Evolutionary conservation across 2,888 invertebrate species (phyloP), one percentile per base, ranked within the genome.

Genomic region (Dasypogon diadema): DNA sequence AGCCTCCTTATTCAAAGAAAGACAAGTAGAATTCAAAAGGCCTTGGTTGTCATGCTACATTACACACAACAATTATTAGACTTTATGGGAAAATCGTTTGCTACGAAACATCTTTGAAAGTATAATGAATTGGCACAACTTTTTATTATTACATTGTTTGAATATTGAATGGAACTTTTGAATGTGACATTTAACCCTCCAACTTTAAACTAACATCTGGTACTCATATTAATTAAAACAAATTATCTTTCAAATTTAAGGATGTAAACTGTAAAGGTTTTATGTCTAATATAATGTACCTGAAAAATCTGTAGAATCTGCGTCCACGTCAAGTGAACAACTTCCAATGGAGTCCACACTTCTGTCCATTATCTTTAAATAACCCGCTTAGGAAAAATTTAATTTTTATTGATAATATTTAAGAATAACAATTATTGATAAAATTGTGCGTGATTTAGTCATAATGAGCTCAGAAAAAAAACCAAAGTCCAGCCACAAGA

Each of bases 331-430:
- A 83, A 95, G 88, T 80, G 94, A 94, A 87, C 94, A 95, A 87
- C 92, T 92, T 82, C 94, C 94, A 82, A 94, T 94, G 75, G 94
- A 94, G 86, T 95, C 95, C 87, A 92, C 90, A 24, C 92, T 92
- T 81, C 91, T 90, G 87, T 92, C 92, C 92, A 92, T 92, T 78
- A 70, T 70, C 12, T 70, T 54, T 34, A 54, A 24, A 30, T 30
- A 10, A 24, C 30, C 26, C n/a, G 18, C 21, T 51, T 16, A n/a
- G 18, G 21, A 51, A 21, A 51, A 51, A 51, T 51, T 51, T 5
- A 51, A 51, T 51, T 30, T 30, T 30, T 30, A 30, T 30, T 30
- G 30, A 30, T 3, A 30, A 30, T 30, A 30, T 30, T 5, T 5
- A 30, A 30, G 30, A 30, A 8, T 30, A 5, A 8, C 8, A 5